These are phyloP conservation scores for Erythrolamprus reginae DNA, from an alignment of 2,113 vertebrate species.

Conservation along the genomic window DNA sequence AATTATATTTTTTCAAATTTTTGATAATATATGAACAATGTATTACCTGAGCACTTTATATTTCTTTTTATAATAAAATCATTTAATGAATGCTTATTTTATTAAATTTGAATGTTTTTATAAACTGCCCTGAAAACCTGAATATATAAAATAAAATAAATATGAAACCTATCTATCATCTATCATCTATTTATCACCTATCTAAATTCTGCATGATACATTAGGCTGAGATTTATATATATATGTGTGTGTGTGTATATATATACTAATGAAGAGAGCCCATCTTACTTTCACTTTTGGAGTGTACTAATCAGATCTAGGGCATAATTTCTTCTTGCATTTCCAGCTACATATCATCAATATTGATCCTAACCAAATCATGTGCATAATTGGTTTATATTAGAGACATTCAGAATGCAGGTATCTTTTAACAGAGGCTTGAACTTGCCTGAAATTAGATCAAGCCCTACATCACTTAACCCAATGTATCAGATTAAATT, in stretches of 20 bases:
- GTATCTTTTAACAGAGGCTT: neutral
- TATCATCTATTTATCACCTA: too few relatives aligned
- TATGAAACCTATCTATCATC: too few relatives aligned
- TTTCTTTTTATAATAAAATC: neutral
- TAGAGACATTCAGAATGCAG: neutral
- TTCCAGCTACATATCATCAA: neutral
- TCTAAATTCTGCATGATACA: too few relatives aligned
- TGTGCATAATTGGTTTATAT: neutral
- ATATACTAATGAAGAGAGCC: neutral
- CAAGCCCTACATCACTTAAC: neutral
- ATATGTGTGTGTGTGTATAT: too few relatives aligned
- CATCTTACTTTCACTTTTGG: neutral
- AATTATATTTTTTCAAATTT: neutral
- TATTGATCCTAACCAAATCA: neutral
- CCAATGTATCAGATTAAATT: neutral
- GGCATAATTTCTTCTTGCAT: neutral
- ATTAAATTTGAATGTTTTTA: neutral
- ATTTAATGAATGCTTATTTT: neutral
- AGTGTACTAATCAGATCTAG: neutral
- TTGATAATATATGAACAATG: neutral
- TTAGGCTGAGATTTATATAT: too few relatives aligned
- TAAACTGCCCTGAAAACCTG: neutral
- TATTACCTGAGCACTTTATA: neutral
- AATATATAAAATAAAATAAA: neutral
- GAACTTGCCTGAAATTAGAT: neutral